A percentile compares a stretch with the other conserved stretches of the same genome.
Evolutionary conservation across 1,140 invertebrate genomes (phyloP).

Genomic region (Antheraea pernyi): DNA sequence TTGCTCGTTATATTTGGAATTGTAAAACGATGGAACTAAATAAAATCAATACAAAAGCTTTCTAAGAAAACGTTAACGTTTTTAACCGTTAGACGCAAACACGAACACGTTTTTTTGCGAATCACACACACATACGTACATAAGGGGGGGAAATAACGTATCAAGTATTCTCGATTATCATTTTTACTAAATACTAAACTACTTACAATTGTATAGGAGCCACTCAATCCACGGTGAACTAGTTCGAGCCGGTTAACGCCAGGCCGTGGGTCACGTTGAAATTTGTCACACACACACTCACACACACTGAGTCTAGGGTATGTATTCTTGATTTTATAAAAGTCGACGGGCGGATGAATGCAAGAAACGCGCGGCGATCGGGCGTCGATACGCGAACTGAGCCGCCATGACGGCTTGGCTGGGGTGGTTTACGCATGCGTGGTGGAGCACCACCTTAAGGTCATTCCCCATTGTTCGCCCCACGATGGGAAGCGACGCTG

Average conservation of each 20-base stretch:
- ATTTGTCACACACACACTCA: background rate
- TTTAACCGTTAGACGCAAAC: background rate
- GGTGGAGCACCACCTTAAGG: constrained; percentile 46
- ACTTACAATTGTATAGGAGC: constrained; percentile 1
- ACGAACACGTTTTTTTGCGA: background rate
- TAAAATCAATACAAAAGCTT: constrained; percentile 2
- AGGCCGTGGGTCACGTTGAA: background rate
- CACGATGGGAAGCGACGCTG: constrained; percentile 60
- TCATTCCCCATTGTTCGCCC: constrained; percentile 67
- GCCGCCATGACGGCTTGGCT: constrained; percentile 66
- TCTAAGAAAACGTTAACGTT: background rate
- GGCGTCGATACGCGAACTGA: constrained; percentile 71
- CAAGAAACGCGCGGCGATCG: constrained; percentile 37
- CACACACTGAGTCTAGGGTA: background rate
- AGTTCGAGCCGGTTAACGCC: background rate
- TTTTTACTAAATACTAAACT: background rate
- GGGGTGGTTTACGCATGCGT: constrained; percentile 60
- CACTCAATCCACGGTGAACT: background rate
- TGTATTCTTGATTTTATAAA: background rate
- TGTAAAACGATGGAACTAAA: background rate
- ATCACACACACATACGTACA: background rate
- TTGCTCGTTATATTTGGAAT: too few relatives aligned
- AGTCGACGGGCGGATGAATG: background rate
- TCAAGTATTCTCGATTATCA: background rate
- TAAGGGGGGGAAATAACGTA: background rate